Evolutionary conservation across 2,797 vertebrate species (phyloP).

Genomic region (Oceanodroma leucorhoa): DNA sequence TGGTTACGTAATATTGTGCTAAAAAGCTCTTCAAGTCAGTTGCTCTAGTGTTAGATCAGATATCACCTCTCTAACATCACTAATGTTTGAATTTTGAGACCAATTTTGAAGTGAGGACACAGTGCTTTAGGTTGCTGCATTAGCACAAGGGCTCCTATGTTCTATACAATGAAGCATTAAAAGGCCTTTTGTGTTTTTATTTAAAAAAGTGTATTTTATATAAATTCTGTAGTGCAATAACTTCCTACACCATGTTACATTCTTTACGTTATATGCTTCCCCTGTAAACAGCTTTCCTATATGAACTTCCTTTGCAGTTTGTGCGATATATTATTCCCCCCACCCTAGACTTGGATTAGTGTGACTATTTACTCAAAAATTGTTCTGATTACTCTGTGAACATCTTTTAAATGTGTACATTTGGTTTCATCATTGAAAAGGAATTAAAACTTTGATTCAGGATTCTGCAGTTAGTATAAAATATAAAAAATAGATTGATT

Average conservation of each 20-base stretch:
- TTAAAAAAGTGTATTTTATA: conserved; percentile 44
- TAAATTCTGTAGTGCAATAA: conserved; percentile 63
- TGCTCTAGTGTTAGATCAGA: conserved; percentile 35
- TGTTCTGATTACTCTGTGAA: background rate
- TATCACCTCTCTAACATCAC: conserved; percentile 10
- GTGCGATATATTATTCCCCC: conserved; percentile 5
- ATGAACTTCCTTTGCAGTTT: conserved; percentile 34
- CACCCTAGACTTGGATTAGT: background rate
- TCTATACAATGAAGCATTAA: conserved; percentile 25
- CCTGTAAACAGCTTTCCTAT: conserved; percentile 49
- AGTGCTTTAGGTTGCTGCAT: conserved; percentile 14
- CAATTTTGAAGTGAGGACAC: conserved; percentile 33
- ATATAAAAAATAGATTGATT: conserved; percentile 38
- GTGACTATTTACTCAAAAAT: background rate
- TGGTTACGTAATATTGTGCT: background rate
- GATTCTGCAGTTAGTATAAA: conserved; percentile 32
- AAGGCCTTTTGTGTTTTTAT: conserved; percentile 54
- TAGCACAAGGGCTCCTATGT: conserved; percentile 23
- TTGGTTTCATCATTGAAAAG: conserved; percentile 11
- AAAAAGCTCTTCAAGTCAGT: background rate
- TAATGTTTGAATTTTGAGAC: background rate
- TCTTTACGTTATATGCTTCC: conserved; percentile 1
- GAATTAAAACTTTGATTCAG: conserved; percentile 6
- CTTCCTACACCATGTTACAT: conserved; percentile 43
- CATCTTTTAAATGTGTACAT: background rate